Base-by-base conservation (phyloP, 2,888 invertebrate species). In the Idaea biselata region DNA sequence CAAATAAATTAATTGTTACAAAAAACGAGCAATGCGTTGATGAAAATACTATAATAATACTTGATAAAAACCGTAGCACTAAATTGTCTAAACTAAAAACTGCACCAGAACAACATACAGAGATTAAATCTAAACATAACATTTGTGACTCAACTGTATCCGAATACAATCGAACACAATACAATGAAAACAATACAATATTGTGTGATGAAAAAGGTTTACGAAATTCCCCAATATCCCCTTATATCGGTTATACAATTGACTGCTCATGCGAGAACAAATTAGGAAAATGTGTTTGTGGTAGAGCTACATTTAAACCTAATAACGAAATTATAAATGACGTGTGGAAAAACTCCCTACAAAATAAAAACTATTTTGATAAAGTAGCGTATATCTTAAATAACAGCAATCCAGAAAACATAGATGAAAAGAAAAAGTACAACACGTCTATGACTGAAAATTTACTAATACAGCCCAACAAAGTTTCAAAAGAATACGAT, bases 221-320 rank as follows among this genome's bases (percentile, higher is more conserved):
- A 18, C 14, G 6, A 6, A 16, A 25, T 11, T 61, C 56, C 58
- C 1, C 33, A 54, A 25, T 61, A 6, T 60, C 63, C 7, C 82
- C 85, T 53, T 85, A 86, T 64, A 74, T 85, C 62, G 87, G 86
- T 7, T 84, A 74, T 62, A 91, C 88, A 6, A 68, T 88, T 44
- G 79, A 85, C 65, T 87, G 87, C 74, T 73, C 79, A 60, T 88
- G 88, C 68, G 77, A 84, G 58, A 64, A 63, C 60, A 69, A 72
- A 56, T 67, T 87, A 58, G 84, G 81, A 25, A 60, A 73, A 3
- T 87, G 87, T 68, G 63, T 76, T 58, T 88, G 89, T 66, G 73
- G 77, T 54, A 89, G 87, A 69, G 81, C 87, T n/a, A 60, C 73
- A 11, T 61, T 79, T 32, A 69, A 75, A 56, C 67, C 70, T 25